Evolutionary conservation across 2,113 vertebrate species (phyloP), one percentile per base, ranked within the genome.

Genomic region (Lichenostomus cassidix): DNA sequence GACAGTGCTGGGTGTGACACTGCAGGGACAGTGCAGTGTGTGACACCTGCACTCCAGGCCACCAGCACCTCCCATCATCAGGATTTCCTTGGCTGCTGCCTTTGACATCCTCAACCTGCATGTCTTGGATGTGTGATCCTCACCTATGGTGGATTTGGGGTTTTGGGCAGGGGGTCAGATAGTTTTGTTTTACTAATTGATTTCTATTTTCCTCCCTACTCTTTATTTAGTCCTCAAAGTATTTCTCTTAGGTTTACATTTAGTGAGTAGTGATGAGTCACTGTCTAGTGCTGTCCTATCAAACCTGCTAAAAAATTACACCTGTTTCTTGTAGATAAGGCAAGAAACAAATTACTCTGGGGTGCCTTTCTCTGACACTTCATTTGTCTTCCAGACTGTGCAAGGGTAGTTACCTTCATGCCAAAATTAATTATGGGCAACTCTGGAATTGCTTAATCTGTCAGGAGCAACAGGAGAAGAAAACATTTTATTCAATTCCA

Each of bases 361-460:
- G 83, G 41, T 93, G 83, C 79, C 79, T 90, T 88, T 68, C 68
- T 91, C 71, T 88, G 93, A 74, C 82, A 70, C 82, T 93, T 86
- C 65, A 92, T 96, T 92, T 94, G 68, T 95, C 85, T 96, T 94
- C 88, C 55, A n/a, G 60, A 90, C 70, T 71, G 92, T 81, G 82
- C 64, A 77, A 93, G 73, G 78, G 71, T 94, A 94, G 90, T 94
- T 94, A 86, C 92, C 83, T 88, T 87, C 62, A 35, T 85, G 85
- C 85, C 85, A 92, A 46, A 91, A 93, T 78, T 96, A 92, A 93
- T 96, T 96, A 94, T 46, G 76, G 90, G 31, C 75, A 90, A 23
- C 52, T 88, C 64, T 94, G 92, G 73, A 92, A 90, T 89, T 93
- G 59, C 83, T 94, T 94, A 83, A 90, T 96, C 92, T 96, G 88